phyloP scores from a whole-genome alignment of 2,113 vertebrate genomes.

The Probosciger aterrimus region DNA sequence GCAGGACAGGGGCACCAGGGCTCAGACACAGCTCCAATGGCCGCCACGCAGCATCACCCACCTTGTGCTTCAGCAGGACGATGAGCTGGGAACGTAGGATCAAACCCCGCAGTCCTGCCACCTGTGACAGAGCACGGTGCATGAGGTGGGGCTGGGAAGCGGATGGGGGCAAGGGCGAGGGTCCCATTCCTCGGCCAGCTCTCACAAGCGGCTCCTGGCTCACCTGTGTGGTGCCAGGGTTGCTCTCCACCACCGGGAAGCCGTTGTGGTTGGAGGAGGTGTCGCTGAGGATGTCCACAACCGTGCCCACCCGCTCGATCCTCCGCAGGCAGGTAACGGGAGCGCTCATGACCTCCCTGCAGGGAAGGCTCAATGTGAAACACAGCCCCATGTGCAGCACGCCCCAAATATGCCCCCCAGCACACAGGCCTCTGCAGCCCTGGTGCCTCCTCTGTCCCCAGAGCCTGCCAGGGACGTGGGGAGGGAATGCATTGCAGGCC shows the following conservation, averaged over 20 bases:
- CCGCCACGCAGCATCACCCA: not conserved
- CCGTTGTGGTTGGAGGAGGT: slow-evolving; percentile 92
- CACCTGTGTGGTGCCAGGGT: slow-evolving; percentile 75
- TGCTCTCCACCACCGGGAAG: slow-evolving; percentile 87
- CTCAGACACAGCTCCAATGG: not conserved
- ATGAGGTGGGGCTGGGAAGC: not conserved
- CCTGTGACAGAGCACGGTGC: slow-evolving; percentile 49
- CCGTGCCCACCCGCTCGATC: slow-evolving; percentile 88
- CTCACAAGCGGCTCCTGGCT: fast-evolving
- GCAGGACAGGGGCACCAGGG: not conserved
- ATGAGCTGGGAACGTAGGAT: slow-evolving; percentile 97
- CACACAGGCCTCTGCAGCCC: fast-evolving
- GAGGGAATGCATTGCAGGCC: not conserved
- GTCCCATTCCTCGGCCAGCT: fast-evolving
- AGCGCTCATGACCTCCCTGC: slow-evolving; percentile 93
- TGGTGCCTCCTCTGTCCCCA: not conserved
- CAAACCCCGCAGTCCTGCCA: slow-evolving; percentile 86
- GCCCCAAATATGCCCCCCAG: not conserved
- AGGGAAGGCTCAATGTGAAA: not conserved
- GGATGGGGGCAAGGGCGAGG: fast-evolving
- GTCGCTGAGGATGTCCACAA: slow-evolving; percentile 91
- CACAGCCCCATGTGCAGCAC: not conserved
- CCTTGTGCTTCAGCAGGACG: slow-evolving; percentile 97
- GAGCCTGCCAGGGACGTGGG: not conserved
- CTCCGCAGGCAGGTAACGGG: slow-evolving; percentile 88